Base-by-base conservation (phyloP, 2,113 vertebrate genomes). In the Pionites leucogaster region DNA sequence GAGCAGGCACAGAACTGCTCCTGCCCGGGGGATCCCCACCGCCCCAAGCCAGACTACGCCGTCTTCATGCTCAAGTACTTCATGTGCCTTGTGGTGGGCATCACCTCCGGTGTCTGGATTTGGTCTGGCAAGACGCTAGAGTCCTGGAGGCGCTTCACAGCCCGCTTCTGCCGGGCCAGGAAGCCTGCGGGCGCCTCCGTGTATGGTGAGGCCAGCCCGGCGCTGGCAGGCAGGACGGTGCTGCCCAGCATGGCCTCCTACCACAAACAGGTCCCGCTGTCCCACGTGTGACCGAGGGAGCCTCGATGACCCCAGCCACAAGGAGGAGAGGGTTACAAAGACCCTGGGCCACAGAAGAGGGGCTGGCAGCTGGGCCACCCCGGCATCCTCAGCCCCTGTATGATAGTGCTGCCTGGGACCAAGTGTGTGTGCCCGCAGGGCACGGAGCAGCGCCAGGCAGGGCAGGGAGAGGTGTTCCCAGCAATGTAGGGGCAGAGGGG, bases 21-120 rank as follows among this genome's bases (percentile, higher is more conserved):
- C 35, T 99, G 99, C 97, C 98, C 93, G 0, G 96, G 98, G 0
- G 99, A 99, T 84, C 93, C 98, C 11, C 97, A 98, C 94, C 94
- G 95, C 50, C 94, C 97, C 37, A 98, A 97, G 94, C 99, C 99
- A 0, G 98, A 99, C 96, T 99, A 99, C 9, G 99, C 99, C 2
- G 93, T 99, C 78, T 99, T 99, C 97, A 99, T 99, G 99, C 98
- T 99, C 27, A 99, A 99, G 95, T 99, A 99, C 98, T 99, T 99
- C 97, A 99, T 99, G 99, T 99, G 98, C 93, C 98, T 99, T 25
- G 98, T 99, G 95, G 99, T 99, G 96, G 99, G 99, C 86, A 99
- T 99, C 98, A 99, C 99, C 46, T 99, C 99, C 0, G 99, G 99
- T 0, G 99, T 99, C 55, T 99, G 99, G 99, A 99, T 99, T 92